Conservation (phyloP, 1,140 invertebrate species). For the Gryon sp. region DNA sequence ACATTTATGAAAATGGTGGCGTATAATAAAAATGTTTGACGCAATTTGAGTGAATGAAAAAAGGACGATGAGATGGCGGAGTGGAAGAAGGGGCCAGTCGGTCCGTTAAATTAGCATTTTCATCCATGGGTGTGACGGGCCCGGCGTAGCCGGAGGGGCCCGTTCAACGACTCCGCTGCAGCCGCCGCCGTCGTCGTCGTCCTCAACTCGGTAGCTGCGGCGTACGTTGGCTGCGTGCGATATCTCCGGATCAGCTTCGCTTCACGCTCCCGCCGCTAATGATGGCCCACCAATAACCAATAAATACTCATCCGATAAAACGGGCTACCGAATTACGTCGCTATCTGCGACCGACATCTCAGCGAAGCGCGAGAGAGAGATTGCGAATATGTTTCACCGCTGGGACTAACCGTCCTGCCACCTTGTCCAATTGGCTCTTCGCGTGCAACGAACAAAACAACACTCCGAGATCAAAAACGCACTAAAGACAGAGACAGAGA, state of each 20-base stretch:
- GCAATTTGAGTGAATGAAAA: conserved; percentile 29
- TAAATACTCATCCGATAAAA: conserved; percentile 75
- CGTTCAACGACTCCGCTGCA: conserved; percentile 64
- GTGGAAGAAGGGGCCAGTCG: conserved; percentile 24
- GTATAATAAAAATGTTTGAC: too few species aligned
- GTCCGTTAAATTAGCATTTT: conserved; percentile 70
- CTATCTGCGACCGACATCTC: conserved; percentile 69
- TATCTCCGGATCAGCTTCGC: conserved; percentile 70
- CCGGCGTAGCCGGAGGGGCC: conserved; percentile 61
- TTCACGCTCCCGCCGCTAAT: conserved; percentile 69
- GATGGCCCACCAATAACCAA: conserved; percentile 75
- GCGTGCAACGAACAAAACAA: too few species aligned
- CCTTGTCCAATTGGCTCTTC: conserved; percentile 40
- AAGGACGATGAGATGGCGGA: conserved; percentile 6
- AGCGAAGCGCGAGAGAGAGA: conserved; percentile 48
- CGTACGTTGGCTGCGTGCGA: conserved; percentile 64
- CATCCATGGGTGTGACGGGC: conserved; percentile 67
- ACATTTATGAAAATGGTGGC: too few species aligned
- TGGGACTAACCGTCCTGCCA: conserved; percentile 42
- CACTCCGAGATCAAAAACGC: too few species aligned
- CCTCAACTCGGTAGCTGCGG: conserved; percentile 66
- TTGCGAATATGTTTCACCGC: conserved; percentile 61
- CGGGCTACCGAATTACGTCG: conserved; percentile 73
- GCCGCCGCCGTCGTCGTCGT: too few species aligned
- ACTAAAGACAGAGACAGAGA: too few species aligned